A percentile compares a stretch with the other conserved stretches of the same genome.
These are phyloP conservation scores for Scaptodrosophila lebanonensis DNA, from an alignment of 1,140 invertebrate species.

Conservation along the genomic window DNA sequence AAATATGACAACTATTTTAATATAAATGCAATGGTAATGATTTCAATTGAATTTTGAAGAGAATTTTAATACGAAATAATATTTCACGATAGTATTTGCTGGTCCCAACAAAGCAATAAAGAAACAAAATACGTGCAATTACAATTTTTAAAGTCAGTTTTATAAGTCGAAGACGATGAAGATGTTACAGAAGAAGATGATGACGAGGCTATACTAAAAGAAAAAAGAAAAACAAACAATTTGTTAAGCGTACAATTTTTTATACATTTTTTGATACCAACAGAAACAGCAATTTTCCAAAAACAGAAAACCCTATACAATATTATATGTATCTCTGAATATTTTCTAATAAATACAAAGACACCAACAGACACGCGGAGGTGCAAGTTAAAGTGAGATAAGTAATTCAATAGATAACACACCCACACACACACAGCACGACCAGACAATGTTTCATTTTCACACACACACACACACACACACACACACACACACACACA, in stretches of 20 bases:
- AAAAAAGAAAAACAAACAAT: constrained; percentile 39
- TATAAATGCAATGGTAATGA: too few species aligned
- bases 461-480: constrained; percentile 19
- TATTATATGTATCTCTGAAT: constrained; percentile 20
- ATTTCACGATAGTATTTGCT: too few species aligned
- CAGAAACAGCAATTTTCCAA: constrained; percentile 3
- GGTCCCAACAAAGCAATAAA: constrained; percentile 26
- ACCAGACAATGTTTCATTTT: constrained; percentile 36
- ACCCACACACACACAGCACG: constrained; percentile 14
- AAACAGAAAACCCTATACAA: not conserved
- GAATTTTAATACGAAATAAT: constrained; percentile 12
- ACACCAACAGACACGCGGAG: not conserved
- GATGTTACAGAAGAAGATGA: too few species aligned
- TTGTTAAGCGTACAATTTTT: constrained; percentile 67
- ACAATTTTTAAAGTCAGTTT: constrained; percentile 65
- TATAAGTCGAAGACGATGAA: too few species aligned
- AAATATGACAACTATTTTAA: too few species aligned
- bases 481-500: not conserved
- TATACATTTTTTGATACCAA: constrained; percentile 72
- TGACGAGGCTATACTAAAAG: not conserved
- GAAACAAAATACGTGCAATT: constrained; percentile 18
- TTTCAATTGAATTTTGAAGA: too few species aligned
- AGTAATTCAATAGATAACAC: constrained; percentile 38
- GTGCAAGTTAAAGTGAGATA: constrained; percentile 23
- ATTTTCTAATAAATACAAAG: not conserved